phyloP scores from a whole-genome alignment of 92 coral and sea anemone genomes.

The Paramuricea clavata region DNA sequence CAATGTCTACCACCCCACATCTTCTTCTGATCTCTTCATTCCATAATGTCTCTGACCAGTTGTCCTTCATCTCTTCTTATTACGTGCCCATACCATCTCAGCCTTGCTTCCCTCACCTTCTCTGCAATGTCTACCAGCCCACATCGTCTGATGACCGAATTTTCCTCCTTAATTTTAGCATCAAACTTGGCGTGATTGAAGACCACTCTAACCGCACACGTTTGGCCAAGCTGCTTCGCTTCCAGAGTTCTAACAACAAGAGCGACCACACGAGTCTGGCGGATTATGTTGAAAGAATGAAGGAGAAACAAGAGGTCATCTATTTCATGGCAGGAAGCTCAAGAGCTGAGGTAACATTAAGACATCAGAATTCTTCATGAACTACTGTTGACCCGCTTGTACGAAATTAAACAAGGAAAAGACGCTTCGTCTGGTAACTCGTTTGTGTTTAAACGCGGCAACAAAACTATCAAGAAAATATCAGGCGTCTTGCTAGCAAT shows the following conservation, averaged over 20 bases:
- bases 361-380: too few relatives aligned
- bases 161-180: constrained; percentile 57
- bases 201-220: constrained; percentile 99
- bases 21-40: too few relatives aligned
- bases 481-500: too few relatives aligned
- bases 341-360: constrained; percentile 80
- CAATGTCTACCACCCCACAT: too few relatives aligned
- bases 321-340: constrained; percentile 99
- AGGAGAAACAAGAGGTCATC: constrained; percentile 97
- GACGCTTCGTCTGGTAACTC: too few relatives aligned
- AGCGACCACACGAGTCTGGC: constrained; percentile 93
- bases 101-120: too few relatives aligned
- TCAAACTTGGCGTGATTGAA: constrained; percentile 97
- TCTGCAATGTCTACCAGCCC: too few relatives aligned
- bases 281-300: constrained; percentile 95
- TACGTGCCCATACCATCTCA: too few relatives aligned
- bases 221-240: constrained; percentile 93
- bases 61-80: too few relatives aligned
- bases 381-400: not conserved
- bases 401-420: not conserved
- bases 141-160: not conserved
- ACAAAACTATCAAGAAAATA: too few relatives aligned
- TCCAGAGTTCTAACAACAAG: constrained; percentile 93
- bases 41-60: too few relatives aligned
- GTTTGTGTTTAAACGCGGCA: too few relatives aligned